phyloP scores from a whole-genome alignment of 2,888 invertebrate genomes.

The Chloroclystis v-ata region DNA sequence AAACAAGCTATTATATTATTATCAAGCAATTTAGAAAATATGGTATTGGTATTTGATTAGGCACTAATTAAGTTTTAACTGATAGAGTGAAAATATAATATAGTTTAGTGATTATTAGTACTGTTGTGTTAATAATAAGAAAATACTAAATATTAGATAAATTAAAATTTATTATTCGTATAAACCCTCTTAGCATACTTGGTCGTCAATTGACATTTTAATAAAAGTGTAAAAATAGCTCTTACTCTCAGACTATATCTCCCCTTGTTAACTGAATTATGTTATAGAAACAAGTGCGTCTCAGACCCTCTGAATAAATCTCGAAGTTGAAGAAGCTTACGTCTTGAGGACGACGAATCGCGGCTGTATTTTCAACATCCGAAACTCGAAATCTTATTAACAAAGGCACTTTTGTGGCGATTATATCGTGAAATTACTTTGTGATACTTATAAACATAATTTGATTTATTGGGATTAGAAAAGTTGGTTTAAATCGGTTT shows the following conservation, averaged over 20 bases:
- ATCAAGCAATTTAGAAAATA: no score
- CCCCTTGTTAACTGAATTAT: constrained; percentile 60
- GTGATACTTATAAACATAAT: constrained; percentile 1
- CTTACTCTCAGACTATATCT: constrained; percentile 47
- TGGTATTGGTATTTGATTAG: no score
- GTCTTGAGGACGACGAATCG: constrained; percentile 21
- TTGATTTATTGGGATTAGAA: background rate
- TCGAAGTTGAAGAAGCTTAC: constrained; percentile 49
- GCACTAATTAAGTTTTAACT: no score
- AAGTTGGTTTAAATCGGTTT: background rate
- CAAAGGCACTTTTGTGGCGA: constrained; percentile 25
- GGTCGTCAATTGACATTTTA: no score
- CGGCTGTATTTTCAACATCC: constrained; percentile 31
- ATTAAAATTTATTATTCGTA: no score
- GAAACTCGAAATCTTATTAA: constrained; percentile 31
- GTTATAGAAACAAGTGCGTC: constrained; percentile 60
- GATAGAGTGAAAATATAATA: no score
- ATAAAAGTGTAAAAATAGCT: no score
- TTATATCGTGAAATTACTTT: constrained; percentile 25
- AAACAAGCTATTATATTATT: no score
- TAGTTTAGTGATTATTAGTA: no score
- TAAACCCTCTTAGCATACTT: no score
- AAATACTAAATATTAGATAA: no score
- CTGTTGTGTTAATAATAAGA: no score
- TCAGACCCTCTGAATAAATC: constrained; percentile 65